phyloP scores from a whole-genome alignment of 2,888 invertebrate genomes.

The Ptilodon capucinus region DNA sequence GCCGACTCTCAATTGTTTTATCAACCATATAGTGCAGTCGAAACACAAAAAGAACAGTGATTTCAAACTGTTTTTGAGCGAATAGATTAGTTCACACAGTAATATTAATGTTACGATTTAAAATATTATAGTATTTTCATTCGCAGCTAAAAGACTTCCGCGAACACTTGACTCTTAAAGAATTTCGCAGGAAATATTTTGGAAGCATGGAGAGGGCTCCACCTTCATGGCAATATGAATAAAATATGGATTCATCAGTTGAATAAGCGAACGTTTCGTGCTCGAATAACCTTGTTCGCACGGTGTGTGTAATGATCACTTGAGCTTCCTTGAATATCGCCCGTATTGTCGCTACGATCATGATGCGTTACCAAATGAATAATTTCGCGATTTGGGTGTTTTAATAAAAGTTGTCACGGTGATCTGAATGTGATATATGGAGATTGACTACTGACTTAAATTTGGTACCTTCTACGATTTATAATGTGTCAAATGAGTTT shows the following conservation, averaged over 20 bases:
- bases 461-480: too few species aligned
- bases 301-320: slow-evolving; percentile 51
- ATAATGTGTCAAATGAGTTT: too few species aligned
- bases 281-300: slow-evolving; percentile 53
- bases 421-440: not conserved
- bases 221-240: slow-evolving; percentile 66
- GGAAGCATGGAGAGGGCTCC: slow-evolving; percentile 40
- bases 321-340: slow-evolving; percentile 38
- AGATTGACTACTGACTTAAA: not conserved
- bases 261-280: slow-evolving; percentile 64
- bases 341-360: not conserved
- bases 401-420: not conserved
- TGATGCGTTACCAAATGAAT: not conserved
- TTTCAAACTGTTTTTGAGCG: too few species aligned
- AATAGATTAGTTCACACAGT: too few species aligned
- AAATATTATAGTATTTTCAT: too few species aligned
- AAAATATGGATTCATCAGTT: slow-evolving; percentile 76
- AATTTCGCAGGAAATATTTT: slow-evolving; percentile 45
- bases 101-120: too few species aligned
- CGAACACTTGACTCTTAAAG: slow-evolving; percentile 32
- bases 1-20: too few species aligned
- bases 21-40: too few species aligned
- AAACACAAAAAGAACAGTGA: too few species aligned
- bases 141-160: too few species aligned
- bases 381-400: not conserved